These are phyloP conservation scores for Drosophila chauvacae DNA, from an alignment of 1,140 invertebrate species.

Conservation along the genomic window DNA sequence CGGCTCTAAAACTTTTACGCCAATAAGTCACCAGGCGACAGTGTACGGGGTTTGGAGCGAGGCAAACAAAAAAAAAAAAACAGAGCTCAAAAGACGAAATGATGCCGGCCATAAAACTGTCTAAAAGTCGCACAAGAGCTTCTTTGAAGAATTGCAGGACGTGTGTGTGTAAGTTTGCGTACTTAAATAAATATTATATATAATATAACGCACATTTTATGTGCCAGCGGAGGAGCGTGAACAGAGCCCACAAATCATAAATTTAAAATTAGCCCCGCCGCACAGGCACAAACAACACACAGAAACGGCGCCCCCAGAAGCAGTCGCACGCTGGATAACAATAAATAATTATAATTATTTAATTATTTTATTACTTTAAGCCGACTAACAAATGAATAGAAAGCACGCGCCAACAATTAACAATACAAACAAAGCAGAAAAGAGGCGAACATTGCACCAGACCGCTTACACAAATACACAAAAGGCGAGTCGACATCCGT, in stretches of 20 bases:
- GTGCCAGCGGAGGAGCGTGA: conserved; percentile 19
- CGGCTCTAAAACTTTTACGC: conserved; percentile 46
- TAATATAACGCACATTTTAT: background rate
- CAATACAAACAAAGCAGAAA: conserved; percentile 49
- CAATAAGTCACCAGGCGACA: conserved; percentile 60
- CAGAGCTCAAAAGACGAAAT: conserved; percentile 52
- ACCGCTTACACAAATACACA: conserved; percentile 25
- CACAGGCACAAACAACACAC: conserved; percentile 1
- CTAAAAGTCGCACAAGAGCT: conserved; percentile 13
- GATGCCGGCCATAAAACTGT: conserved; percentile 64
- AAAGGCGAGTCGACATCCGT: conserved; percentile 43
- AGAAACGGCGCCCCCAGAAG: background rate
- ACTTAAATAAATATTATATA: conserved; percentile 32
- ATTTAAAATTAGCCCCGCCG: conserved; percentile 47
- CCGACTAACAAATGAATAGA: conserved; percentile 68
- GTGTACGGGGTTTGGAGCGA: conserved; percentile 3
- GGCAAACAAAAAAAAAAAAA: background rate
- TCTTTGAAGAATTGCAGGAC: conserved; percentile 27
- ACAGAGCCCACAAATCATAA: conserved; percentile 64
- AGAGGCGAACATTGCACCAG: conserved; percentile 25
- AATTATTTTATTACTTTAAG: conserved; percentile 81
- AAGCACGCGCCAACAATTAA: conserved; percentile 72
- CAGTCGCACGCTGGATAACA: conserved; percentile 12
- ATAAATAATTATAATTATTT: conserved; percentile 80
- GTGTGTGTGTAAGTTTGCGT: conserved; percentile 7